phyloP scores from a whole-genome alignment of 2,113 vertebrate species.

The Callospermophilus lateralis region DNA sequence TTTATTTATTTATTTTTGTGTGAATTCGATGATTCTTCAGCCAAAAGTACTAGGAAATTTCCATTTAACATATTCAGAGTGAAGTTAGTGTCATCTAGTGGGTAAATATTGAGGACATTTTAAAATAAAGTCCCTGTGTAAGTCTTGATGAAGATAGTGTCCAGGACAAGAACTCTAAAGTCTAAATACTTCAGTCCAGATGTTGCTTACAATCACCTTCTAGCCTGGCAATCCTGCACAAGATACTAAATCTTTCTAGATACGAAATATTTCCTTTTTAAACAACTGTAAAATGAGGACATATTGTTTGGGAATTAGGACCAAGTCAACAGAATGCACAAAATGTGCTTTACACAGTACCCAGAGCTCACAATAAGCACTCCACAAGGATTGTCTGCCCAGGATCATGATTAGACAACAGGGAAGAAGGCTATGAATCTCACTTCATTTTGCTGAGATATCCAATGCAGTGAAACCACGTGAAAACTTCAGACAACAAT shows the following conservation, averaged over 20 bases:
- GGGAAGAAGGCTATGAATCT: not conserved
- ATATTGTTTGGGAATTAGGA: not conserved
- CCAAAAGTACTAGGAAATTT: not conserved
- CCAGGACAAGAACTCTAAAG: not conserved
- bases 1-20: constrained; percentile 53
- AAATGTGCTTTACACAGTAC: not conserved
- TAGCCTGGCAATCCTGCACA: not conserved
- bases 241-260: not conserved
- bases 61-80: not conserved
- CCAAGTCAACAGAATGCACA: not conserved
- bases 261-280: not conserved
- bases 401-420: not conserved
- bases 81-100: not conserved
- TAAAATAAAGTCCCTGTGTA: not conserved
- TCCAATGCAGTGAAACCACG: not conserved
- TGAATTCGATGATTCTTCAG: constrained; percentile 12
- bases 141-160: not conserved
- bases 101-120: not conserved
- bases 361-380: not conserved
- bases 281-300: constrained; percentile 2
- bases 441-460: constrained; percentile 29
- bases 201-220: not conserved
- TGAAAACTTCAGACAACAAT: not conserved
- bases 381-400: not conserved
- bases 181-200: not conserved